Base-by-base conservation (phyloP, 2,797 vertebrate species). In the Hybognathus amarus region DNA sequence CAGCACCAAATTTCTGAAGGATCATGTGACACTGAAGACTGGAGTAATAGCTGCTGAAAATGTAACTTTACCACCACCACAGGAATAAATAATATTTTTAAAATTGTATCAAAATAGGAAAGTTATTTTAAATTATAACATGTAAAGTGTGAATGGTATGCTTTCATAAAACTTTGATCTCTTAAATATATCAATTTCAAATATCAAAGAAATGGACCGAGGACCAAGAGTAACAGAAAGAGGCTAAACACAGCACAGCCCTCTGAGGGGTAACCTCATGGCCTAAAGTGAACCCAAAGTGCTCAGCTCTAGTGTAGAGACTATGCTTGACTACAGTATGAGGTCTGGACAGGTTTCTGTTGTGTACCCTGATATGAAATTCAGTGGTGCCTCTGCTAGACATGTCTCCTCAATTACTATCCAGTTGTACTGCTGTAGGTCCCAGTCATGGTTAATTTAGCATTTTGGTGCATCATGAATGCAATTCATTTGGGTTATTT, bases 181-280 rank as follows among this genome's bases (percentile, higher is more conserved):
- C 30, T 36, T 4, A 38, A 38, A 67, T 20, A 38, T 36, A 20
- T 42, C 6, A n/a, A 68, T 7, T 6, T 68, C 1, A 42, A 7
- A 42, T 24, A 30, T 30, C 2, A 30, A 30, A 30, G 30, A 30
- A 30, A 30, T 30, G 1, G 30, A 30, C 30, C n/a, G n/a, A n/a
- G n/a, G n/a, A n/a, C 22, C 0, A 1, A 66, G 20, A 12, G 27
- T 6, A 30, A 52, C 15, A 22, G 33, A 52, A 81, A 88, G 71
- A 82, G 50, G 87, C 79, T 63, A 74, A 85, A 91, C n/a, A 73
- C 79, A 81, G 87, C 79, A 40, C 73, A 84, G 7, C 45, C 77
- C 59, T 69, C 79, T 61, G 59, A 6, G 47, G 82, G 40, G 18
- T 24, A 81, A 73, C 45, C 8, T 4, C 38, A 79, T 54, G n/a